Evolutionary conservation across 2,797 vertebrate genomes (phyloP), one percentile per base, ranked within the genome.

Genomic region (Brotula barbata): DNA sequence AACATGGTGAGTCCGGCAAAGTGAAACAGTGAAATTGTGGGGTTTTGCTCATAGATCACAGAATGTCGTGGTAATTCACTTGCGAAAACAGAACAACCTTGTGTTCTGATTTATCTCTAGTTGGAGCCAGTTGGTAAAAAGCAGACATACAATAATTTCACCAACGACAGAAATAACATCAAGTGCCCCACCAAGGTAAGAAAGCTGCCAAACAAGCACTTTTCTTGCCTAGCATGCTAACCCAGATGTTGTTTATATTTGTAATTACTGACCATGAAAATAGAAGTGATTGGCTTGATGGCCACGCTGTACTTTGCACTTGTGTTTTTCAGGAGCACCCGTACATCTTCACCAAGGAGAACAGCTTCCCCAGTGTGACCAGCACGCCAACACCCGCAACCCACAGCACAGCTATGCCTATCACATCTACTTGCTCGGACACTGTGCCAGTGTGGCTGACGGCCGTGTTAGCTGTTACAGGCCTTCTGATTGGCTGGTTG

Each of bases 51-150:
- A 17, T 56, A 17, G 60, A 58, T 58, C 12, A 57, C 11, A 17
- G 31, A 17, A 19, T 75, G 8, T 33, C 28, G 7, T 19, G 50
- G 23, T n/a, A 48, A 33, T 63, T 25, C 9, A 22, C 12, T 39
- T 57, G 13, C 34, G 39, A 28, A 15, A 50, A 9, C 42, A 39
- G 3, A 62, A 37, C 58, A 53, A 36, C 75, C 0, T 36, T 41
- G 45, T 51, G 53, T 45, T 81, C 7, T 77, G 28, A 53, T 67
- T 66, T 58, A 19, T 77, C 71, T 37, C 14, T 73, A 99, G 96
- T 46, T 98, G 85, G 94, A 98, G 75, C 96, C 94, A 12, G 92
- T 93, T 72, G 94, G 92, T 51, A 57, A 65, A 54, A 99, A 98
- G 87, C 91, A 93, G 44, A 88, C 82, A 7, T 95, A 89, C 82